Base-by-base conservation (phyloP, 2,113 vertebrate species). In the Cinclus mexicanus region DNA sequence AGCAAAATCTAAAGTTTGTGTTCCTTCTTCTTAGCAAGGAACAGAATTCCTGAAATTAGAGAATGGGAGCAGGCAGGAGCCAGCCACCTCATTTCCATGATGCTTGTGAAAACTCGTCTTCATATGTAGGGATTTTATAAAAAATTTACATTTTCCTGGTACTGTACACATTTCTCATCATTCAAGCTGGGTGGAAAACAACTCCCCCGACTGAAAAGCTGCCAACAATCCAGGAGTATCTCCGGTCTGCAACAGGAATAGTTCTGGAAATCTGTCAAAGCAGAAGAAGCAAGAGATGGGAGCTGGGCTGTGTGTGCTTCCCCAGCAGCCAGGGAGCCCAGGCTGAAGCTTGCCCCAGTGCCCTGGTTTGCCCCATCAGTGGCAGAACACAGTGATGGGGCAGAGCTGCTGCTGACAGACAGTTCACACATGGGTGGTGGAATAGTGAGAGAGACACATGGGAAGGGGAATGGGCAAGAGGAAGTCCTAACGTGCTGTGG, bases 171-270 rank as follows among this genome's bases (percentile, higher is more conserved):
- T 12, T 90, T 70, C 60, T 24, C 33, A 25, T 74, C 56, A 25
- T 81, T 87, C 0, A 0, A 91, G 35, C n/a, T 0, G 56, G 11
- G 50, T 81, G 64, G 9, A 41, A 93, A 97, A 80, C n/a, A 90
- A 69, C 80, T 81, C 64, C 76, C n/a, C 16, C 5, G 0, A 41
- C 52, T 82, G 77, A 81, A 75, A 79, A 75, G 53, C 77, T 97
- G 93, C 80, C 94, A 95, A 71, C 94, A 92, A 83, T 78, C 50
- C 56, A 50, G 42, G 33, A 95, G 22, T 68, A 88, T 90, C 33
- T 79, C 63, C 0, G 0, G 26, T 74, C 68, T 77, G 17, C 63
- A 86, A 33, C 76, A 90, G 46, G 25, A 92, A 90, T 83, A 92
- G 71, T 50, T 49, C 29, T 52, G 71, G 57, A 70, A 94, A 90